Evolutionary conservation across 2,113 vertebrate genomes (phyloP), one percentile per base, ranked within the genome.

Genomic region (Glareola pratincola): DNA sequence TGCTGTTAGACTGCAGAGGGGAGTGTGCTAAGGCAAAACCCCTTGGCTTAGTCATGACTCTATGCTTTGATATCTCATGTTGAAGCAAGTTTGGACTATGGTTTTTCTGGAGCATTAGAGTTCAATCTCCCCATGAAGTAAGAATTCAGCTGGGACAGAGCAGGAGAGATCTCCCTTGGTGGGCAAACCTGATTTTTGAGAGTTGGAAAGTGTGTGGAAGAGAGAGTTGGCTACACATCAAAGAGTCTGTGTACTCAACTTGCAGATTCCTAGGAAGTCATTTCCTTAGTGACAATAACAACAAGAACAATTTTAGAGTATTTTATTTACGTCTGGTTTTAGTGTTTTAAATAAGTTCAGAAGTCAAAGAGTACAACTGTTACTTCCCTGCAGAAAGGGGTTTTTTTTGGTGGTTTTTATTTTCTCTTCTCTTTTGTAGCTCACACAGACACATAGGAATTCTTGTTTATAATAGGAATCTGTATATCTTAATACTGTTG

Each of bases 281-380:
- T 97, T 97, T 96, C 88, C 94, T 92, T 95, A 89, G 92, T 64
- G 96, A 94, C 86, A 92, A 79, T n/a, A 94, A 80, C 50, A 95
- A 95, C 56, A 87, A 24, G 82, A 83, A 68, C 53, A 78, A 85
- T 92, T 96, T 95, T 45, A 82, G 45, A 21, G 18, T 72, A n/a
- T 59, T 94, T 92, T 92, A 62, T 90, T 75, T 73, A 5, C 8
- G 57, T 53, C 88, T 95, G 43, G 34, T 94, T 94, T 92, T 48
- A 82, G 56, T 54, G 66, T 9, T 89, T 81, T 41, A 51, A 39
- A 41, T 67, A 19, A 14, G 10, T 50, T 79, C 74, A 90, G 48
- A 68, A 87, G 66, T 67, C 80, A 32, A 74, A 62, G 56, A 67
- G 24, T 84, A 63, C 50, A 90, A 81, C 30, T 63, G 43, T 27